A percentile compares a stretch with the other conserved stretches of the same genome.
Conservation (phyloP, 2,888 invertebrate genomes). For the Scelioninae gen. 2 region DNA sequence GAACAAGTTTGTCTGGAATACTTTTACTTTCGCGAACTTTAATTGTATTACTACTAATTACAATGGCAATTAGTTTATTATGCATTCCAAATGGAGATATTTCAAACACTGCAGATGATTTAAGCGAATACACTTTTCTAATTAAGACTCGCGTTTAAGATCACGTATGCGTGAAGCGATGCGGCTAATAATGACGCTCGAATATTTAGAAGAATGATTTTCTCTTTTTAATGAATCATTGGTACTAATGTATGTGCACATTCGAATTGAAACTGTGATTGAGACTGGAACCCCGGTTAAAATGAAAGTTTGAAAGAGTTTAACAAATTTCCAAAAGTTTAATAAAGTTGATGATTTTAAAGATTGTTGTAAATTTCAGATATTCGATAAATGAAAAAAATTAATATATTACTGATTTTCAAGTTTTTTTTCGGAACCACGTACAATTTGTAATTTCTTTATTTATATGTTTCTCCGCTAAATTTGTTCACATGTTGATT, state of each 20-base stretch:
- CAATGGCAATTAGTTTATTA: conserved; percentile 24
- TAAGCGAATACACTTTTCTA: conserved; percentile 9
- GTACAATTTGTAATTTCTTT: no score
- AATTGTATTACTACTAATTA: conserved; percentile 31
- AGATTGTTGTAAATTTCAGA: no score
- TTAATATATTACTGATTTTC: no score
- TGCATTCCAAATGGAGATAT: neutral
- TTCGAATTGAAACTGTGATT: neutral
- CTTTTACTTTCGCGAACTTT: conserved; percentile 38
- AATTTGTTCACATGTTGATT: no score
- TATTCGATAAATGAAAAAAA: no score
- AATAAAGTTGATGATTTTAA: no score
- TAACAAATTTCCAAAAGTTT: no score
- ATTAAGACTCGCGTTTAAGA: conserved; percentile 24
- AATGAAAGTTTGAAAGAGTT: no score
- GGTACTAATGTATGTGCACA: conserved; percentile 1
- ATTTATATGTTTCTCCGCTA: no score
- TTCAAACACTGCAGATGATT: conserved; percentile 2
- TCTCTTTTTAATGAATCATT: conserved; percentile 34
- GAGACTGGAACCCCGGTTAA: no score
- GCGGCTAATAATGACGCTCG: conserved; percentile 21
- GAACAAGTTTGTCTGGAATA: neutral
- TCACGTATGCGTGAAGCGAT: conserved; percentile 32
- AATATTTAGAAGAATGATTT: conserved; percentile 21
- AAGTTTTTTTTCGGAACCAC: no score